Percentiles rank a stretch among this genome's conserved stretches.
Evolutionary conservation across 2,888 invertebrate species (phyloP).

Genomic region (Agrilus cyanescens): DNA sequence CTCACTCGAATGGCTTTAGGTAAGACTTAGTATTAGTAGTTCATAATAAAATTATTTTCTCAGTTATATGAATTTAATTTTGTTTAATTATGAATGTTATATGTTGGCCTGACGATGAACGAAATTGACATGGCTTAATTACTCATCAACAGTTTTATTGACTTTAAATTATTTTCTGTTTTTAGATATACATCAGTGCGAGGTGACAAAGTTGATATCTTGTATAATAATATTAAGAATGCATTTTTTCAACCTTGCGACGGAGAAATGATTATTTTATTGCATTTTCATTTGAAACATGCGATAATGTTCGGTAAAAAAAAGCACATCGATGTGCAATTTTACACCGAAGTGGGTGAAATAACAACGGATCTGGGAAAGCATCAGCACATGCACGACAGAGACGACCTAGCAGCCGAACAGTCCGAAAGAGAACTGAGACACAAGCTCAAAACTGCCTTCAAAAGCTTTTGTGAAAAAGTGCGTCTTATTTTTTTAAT

Average conservation of each 20-base stretch:
- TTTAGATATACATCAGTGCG: slow-evolving; percentile 91
- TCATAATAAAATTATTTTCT: too few species aligned
- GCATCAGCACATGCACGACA: slow-evolving; percentile 99
- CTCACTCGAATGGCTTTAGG: slow-evolving; percentile 91
- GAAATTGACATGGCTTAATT: too few species aligned
- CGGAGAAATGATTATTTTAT: slow-evolving; percentile 94
- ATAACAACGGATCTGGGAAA: slow-evolving; percentile 99
- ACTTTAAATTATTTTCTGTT: slow-evolving; percentile 5
- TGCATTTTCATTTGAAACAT: slow-evolving; percentile 98
- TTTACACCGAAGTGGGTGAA: slow-evolving; percentile 99
- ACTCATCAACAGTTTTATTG: too few species aligned
- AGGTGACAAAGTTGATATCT: slow-evolving; percentile 97
- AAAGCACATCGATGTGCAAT: slow-evolving; percentile 97
- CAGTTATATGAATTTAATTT: too few species aligned
- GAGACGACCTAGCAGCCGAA: slow-evolving; percentile 97
- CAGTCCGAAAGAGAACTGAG: slow-evolving; percentile 95
- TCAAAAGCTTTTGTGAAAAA: slow-evolving; percentile 97
- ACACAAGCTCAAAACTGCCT: slow-evolving; percentile 93
- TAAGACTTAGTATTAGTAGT: slow-evolving; percentile 39
- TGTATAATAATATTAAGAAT: slow-evolving; percentile 98
- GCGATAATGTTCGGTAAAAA: slow-evolving; percentile 98
- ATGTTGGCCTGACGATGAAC: too few species aligned
- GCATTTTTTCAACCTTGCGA: slow-evolving; percentile 99
- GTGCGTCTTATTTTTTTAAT: slow-evolving; percentile 31
- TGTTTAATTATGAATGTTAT: too few species aligned